These are phyloP conservation scores for Bubalus kerabau DNA, from an alignment of 2,113 vertebrate species.

Conservation along the genomic window DNA sequence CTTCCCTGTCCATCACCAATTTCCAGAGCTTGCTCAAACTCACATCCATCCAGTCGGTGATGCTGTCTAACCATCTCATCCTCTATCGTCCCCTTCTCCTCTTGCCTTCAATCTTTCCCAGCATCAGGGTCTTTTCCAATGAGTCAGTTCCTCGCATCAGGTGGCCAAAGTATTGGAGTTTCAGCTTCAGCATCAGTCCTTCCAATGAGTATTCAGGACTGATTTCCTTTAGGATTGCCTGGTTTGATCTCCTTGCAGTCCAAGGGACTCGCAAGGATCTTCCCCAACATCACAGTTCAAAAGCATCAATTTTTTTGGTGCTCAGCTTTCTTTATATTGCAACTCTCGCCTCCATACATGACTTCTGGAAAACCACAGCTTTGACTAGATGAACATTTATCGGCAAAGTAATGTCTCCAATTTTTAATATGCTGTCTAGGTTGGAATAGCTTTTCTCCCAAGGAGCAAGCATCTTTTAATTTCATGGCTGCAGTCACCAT, in stretches of 20 bases:
- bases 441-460: not conserved
- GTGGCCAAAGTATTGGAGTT: not conserved
- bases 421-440: not conserved
- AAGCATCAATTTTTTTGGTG: not conserved
- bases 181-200: not conserved
- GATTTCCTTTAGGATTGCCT: not conserved
- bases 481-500: not conserved
- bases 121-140: not conserved
- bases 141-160: rapidly evolving
- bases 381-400: not conserved
- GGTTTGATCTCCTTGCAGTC: not conserved
- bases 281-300: not conserved
- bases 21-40: not conserved
- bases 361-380: not conserved
- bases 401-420: not conserved
- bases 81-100: not conserved
- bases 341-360: not conserved
- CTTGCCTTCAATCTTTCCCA: not conserved
- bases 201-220: not conserved
- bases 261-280: not conserved
- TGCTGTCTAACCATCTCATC: not conserved
- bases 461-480: not conserved
- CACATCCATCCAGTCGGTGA: not conserved
- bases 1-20: not conserved
- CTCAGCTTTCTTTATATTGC: not conserved